These are phyloP conservation scores for Musca vetustissima DNA, from an alignment of 1,140 invertebrate species.

Conservation along the genomic window DNA sequence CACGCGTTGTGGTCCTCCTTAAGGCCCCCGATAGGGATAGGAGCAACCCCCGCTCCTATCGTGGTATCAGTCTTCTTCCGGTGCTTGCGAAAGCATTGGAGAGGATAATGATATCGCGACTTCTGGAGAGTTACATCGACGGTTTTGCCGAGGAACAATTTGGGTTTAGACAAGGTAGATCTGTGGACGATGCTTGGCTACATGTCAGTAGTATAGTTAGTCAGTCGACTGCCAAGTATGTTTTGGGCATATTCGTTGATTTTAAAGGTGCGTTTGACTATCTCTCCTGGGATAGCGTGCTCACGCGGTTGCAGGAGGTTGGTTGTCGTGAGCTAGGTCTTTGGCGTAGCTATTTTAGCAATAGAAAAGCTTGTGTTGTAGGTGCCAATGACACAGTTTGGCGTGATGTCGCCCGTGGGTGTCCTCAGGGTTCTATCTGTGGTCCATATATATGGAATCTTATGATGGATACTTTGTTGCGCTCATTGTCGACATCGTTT, in stretches of 20 bases:
- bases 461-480: conserved; percentile 34
- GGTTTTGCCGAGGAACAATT: not conserved
- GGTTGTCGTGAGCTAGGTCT: conserved; percentile 2
- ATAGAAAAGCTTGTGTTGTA: conserved; percentile 12
- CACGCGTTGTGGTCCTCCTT: conserved; percentile 34
- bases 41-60: conserved; percentile 34
- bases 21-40: conserved; percentile 28
- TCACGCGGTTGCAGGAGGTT: not conserved
- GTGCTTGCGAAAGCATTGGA: conserved; percentile 41
- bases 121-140: not conserved
- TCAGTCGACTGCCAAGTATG: conserved; percentile 28
- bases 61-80: conserved; percentile 41
- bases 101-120: conserved; percentile 30
- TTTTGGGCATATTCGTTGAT: conserved; percentile 25
- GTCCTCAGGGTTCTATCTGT: conserved; percentile 34
- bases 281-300: not conserved
- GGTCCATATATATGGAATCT: no score
- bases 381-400: conserved; percentile 6
- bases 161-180: conserved; percentile 15
- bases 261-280: conserved; percentile 11
- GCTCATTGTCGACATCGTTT: not conserved
- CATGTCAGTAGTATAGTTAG: not conserved
- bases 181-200: not conserved
- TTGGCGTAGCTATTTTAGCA: conserved; percentile 22
- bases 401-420: conserved; percentile 27